Evolutionary conservation across 2,888 invertebrate species (phyloP), one percentile per base, ranked within the genome.

Genomic region (Pemphredon lugubris): DNA sequence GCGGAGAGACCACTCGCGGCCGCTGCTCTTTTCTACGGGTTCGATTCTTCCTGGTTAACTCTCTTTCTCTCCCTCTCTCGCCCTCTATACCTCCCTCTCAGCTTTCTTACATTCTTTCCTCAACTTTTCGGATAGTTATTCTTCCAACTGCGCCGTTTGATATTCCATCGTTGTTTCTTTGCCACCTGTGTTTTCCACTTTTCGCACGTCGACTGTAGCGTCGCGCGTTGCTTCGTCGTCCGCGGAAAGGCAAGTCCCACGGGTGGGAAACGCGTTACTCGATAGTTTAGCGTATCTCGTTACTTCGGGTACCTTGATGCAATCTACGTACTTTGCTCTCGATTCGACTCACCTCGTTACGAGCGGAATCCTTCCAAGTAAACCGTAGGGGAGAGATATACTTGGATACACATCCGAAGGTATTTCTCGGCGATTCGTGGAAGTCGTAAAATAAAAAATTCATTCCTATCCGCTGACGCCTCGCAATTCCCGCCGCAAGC

Each of bases 361-460:
- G n/a, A n/a, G n/a, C n/a, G 26, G 26, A 7, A 11, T 45, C 45
- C 13, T 18, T 14, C 51, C 40, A 39, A 11, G 16, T 7, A 47
- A 32, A 39, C 57, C 30, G 11, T 18, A 30, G 13, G 7, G n/a
- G n/a, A 14, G 3, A 23, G 48, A 51, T 45, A 21, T 14, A 34
- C 20, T n/a, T 18, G 9, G 45, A 16, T 14, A 13, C 37, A 26
- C 9, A 26, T 16, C 37, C 34, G 3, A 4, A 20, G 14, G 40
- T 40, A 47, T 30, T 42, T 53, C 20, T 20, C 37, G 14, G 5
- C 16, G 40, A 26, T 51, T 53, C 40, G 23, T 37, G 69, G 9
- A 37, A 60, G 54, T 67, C 69, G 67, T 70, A 70, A 68, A 70
- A 68, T 70, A 68, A 70, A 70, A 70, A 55, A 70, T 70, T 70